Evolutionary conservation across 1,140 invertebrate species (phyloP).

Genomic region (Lanistes nyassanus): DNA sequence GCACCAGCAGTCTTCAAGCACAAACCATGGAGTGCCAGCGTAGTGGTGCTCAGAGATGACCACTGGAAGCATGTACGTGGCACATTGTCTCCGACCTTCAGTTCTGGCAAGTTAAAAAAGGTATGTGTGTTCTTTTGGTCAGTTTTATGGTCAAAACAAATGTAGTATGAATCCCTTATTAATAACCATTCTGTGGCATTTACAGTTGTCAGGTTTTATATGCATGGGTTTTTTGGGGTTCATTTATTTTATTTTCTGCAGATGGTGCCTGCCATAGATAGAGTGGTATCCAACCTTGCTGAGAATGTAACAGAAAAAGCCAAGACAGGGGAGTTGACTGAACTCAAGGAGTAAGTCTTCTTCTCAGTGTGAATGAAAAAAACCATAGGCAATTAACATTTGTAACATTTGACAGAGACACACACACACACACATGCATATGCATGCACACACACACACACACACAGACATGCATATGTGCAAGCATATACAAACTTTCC

Average conservation of each 20-base stretch:
- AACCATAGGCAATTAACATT: too few relatives aligned
- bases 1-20: neutral
- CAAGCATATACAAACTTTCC: too few relatives aligned
- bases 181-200: too few relatives aligned
- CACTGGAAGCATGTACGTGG: constrained; percentile 70
- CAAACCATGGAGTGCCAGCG: constrained; percentile 13
- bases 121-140: constrained; percentile 48
- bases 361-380: too few relatives aligned
- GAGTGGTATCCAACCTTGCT: constrained; percentile 6
- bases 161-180: too few relatives aligned
- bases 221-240: too few relatives aligned
- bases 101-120: constrained; percentile 70
- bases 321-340: constrained; percentile 20
- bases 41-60: constrained; percentile 27
- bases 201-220: too few relatives aligned
- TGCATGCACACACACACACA: too few relatives aligned
- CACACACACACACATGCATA: too few relatives aligned
- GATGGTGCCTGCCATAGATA: constrained; percentile 29
- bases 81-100: constrained; percentile 71
- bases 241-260: too few relatives aligned
- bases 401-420: too few relatives aligned
- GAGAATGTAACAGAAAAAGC: constrained; percentile 16
- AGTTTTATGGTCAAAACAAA: neutral
- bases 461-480: too few relatives aligned
- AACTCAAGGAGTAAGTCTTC: constrained; percentile 26